Evolutionary conservation across 2,888 invertebrate species (phyloP).

Genomic region (Pseudococcus jackbeardsleyi): DNA sequence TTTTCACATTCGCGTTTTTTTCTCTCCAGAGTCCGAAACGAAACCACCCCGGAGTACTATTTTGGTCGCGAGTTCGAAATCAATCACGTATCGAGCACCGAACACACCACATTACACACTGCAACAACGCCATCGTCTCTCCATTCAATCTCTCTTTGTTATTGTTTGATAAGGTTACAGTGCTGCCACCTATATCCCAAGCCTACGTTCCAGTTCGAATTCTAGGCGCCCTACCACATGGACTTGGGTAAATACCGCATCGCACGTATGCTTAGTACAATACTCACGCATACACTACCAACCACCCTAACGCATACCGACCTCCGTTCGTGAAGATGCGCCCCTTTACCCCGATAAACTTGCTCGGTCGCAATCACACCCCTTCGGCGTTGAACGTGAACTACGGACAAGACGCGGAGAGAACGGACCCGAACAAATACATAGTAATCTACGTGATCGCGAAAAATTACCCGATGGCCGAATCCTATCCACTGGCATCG

Average conservation of each 20-base stretch:
- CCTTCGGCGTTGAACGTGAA: background rate
- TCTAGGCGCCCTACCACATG: background rate
- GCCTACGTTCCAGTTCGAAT: background rate
- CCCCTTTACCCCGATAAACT: background rate
- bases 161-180: slow-evolving; percentile 28
- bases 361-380: background rate
- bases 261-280: background rate
- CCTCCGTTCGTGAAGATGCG: background rate
- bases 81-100: background rate
- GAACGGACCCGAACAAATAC: background rate
- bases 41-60: background rate
- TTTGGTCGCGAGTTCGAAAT: background rate
- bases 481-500: background rate
- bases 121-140: slow-evolving; percentile 27
- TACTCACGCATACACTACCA: slow-evolving; percentile 1
- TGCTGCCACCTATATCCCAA: slow-evolving; percentile 17
- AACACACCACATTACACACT: background rate
- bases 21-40: background rate
- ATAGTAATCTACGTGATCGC: slow-evolving; percentile 32
- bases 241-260: background rate
- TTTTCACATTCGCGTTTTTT: background rate
- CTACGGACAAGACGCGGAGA: background rate
- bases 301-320: background rate
- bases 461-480: slow-evolving; percentile 46
- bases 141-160: slow-evolving; percentile 28